Conservation (phyloP, 2,797 vertebrate species). For the Gymnoscopelus microlampas region DNA sequence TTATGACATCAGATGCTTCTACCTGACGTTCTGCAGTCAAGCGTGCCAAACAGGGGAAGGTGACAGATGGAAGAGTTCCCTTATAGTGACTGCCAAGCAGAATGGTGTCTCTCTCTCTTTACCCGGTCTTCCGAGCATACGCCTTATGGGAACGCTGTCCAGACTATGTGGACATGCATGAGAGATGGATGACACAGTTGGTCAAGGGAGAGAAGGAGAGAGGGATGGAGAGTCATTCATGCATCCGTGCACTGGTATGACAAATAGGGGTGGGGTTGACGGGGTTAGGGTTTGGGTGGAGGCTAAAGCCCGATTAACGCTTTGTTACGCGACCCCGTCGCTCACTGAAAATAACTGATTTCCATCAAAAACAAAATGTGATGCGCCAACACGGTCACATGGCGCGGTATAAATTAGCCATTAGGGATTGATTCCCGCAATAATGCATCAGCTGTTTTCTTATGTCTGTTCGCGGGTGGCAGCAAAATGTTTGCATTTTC, state of each 20-base stretch:
- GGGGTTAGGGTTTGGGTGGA: not conserved
- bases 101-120: slow-evolving; percentile 37
- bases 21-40: slow-evolving; percentile 31
- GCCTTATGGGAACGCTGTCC: slow-evolving; percentile 38
- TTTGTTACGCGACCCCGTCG: no score
- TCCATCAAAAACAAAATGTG: no score
- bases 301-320: no score
- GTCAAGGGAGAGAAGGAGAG: slow-evolving; percentile 27
- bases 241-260: slow-evolving; percentile 18
- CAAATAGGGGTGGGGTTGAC: slow-evolving; percentile 39
- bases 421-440: slow-evolving; percentile 54
- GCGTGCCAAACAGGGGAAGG: slow-evolving; percentile 33
- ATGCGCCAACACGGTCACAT: no score
- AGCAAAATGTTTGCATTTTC: slow-evolving; percentile 43
- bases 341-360: no score
- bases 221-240: not conserved
- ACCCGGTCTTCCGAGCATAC: slow-evolving; percentile 42
- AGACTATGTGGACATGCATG: slow-evolving; percentile 9
- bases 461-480: slow-evolving; percentile 29
- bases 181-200: not conserved
- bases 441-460: slow-evolving; percentile 45
- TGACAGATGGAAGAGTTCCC: slow-evolving; percentile 8
- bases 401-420: no score
- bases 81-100: slow-evolving; percentile 48
- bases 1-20: slow-evolving; percentile 34